Evolutionary conservation across 2,888 invertebrate genomes (phyloP), one percentile per base, ranked within the genome.

Genomic region (Drosophila meridionalis): DNA sequence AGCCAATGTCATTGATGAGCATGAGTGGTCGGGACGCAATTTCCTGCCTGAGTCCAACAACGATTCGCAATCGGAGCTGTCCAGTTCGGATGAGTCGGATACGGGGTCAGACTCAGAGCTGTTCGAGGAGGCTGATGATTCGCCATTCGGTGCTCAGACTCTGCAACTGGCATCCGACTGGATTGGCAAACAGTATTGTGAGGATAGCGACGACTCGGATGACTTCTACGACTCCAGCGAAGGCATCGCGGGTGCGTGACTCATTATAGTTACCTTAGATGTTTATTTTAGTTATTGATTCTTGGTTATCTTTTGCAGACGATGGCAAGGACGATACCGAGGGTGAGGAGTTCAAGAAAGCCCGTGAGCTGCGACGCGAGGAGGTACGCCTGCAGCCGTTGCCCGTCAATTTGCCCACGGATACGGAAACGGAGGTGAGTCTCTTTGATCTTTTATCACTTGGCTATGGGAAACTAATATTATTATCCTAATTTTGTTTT

Each of bases 21-120:
- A 98, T 91, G 98, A 98, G 92, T 98, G 98, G 97, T 98, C 98
- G 0, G 98, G 98, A 85, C 95, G 97, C 81, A 99, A 99, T 94
- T 98, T 98, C 92, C 95, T 97, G 48, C 97, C 97, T 1, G 95
- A 96, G 52, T 95, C 96, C 34, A 96, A 95, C 55, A 96, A 96
- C 38, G 96, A 96, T 92, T 96, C 96, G 4, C 96, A 96, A 88
- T 94, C 95, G 3, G 93, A 93, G 80, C 80, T 92, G 0, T 92
- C 93, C 12, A 92, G 93, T 59, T 93, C 93, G 3, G 95, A 95
- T 78, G 94, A 95, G 70, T 95, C 94, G 7, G 95, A 95, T 83
- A 95, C 95, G 43, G 96, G 95, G 60, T 91, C 92, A 0, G 95
- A 95, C 69, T 95, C 95, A 72, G 95, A 95, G 87, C 94, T 95